A percentile compares a stretch with the other conserved stretches of the same genome.
Conservation (phyloP, 2,113 vertebrate genomes). For the Myrmecobius fasciatus region DNA sequence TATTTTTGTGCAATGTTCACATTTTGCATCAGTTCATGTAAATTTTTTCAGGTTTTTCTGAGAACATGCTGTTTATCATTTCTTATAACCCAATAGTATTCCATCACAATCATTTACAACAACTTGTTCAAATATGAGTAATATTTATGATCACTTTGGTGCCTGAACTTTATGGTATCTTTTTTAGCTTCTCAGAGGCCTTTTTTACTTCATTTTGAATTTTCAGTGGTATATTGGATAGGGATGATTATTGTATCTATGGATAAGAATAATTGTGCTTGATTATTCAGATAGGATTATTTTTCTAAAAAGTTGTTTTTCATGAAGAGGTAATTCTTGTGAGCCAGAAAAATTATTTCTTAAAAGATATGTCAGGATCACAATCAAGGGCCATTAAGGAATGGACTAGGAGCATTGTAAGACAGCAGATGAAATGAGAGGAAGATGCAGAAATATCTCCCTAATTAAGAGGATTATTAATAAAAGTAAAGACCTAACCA, state of each 20-base stretch:
- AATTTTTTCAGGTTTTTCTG: no score
- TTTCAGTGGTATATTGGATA: neutral
- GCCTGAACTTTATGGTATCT: neutral
- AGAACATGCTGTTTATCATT: no score
- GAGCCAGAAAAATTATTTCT: neutral
- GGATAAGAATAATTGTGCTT: neutral
- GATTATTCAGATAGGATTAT: neutral
- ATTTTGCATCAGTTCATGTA: no score
- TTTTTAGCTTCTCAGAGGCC: neutral
- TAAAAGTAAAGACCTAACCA: constrained; percentile 17
- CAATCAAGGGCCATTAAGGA: constrained; percentile 59
- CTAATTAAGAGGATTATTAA: constrained; percentile 55
- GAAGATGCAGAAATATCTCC: constrained; percentile 64
- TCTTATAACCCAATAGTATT: no score
- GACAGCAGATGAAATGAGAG: constrained; percentile 48
- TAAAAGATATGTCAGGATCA: constrained; percentile 2
- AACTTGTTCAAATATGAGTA: neutral
- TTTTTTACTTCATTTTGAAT: neutral
- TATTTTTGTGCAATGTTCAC: no score
- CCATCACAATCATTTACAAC: no score
- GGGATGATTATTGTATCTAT: neutral
- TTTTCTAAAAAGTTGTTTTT: neutral
- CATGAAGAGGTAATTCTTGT: neutral
- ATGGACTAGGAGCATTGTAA: neutral
- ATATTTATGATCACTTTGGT: neutral